phyloP scores from a whole-genome alignment of 2,113 vertebrate genomes.

The Camelus dromedarius region DNA sequence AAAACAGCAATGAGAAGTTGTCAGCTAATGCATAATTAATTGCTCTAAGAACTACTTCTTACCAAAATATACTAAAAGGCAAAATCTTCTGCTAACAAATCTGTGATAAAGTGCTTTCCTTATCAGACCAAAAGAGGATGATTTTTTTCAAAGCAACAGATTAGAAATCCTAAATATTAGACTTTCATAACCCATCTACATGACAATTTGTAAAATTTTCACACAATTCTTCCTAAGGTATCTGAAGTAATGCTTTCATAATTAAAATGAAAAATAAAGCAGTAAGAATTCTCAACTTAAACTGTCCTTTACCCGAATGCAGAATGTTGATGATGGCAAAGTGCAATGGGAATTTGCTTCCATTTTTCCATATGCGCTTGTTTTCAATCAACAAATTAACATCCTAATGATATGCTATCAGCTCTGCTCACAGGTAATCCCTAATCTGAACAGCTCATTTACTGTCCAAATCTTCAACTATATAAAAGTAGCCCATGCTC shows the following conservation, averaged over 20 bases:
- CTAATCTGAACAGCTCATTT: not conserved
- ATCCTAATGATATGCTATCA: not conserved
- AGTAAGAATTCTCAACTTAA: not conserved
- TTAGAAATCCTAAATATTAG: slow-evolving; percentile 23
- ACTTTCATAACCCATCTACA: slow-evolving; percentile 40
- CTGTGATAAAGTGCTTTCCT: slow-evolving; percentile 15
- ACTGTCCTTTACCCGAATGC: not conserved
- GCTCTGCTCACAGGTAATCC: not conserved
- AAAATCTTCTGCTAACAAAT: slow-evolving; percentile 47
- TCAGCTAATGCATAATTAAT: slow-evolving; percentile 77
- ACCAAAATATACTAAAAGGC: slow-evolving; percentile 62
- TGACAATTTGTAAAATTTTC: not conserved
- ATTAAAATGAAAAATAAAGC: slow-evolving; percentile 35
- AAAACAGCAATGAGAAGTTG: slow-evolving; percentile 53
- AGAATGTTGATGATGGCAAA: slow-evolving; percentile 45
- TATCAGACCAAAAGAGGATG: not conserved
- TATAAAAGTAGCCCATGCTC: not conserved
- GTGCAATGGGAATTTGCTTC: not conserved
- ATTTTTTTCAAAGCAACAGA: not conserved
- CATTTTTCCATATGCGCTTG: not conserved
- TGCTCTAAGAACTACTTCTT: slow-evolving; percentile 45
- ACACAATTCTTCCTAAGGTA: not conserved
- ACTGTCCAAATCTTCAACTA: not conserved
- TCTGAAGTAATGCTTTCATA: not conserved
- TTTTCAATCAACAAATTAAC: not conserved